Evolutionary conservation across 2,888 invertebrate species (phyloP), one percentile per base, ranked within the genome.

Genomic region (Synanthedon tipuliformis): DNA sequence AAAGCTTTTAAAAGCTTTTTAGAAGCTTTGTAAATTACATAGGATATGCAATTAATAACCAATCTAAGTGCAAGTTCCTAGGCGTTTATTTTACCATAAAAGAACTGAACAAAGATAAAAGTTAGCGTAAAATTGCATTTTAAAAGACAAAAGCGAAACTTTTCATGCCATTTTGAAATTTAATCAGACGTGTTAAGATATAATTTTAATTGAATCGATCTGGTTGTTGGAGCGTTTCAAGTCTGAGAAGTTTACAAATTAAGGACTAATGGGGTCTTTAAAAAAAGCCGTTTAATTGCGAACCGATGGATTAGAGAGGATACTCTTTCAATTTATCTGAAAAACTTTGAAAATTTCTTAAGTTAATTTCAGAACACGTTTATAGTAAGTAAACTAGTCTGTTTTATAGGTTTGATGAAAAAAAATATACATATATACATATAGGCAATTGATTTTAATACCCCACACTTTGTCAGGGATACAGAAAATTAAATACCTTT

Each of bases 251-350:
- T 54, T 61, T 60, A 61, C 65, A 63, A 66, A 66, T 66, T 64
- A 66, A 64, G 57, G 62, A 59, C 61, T 66, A 66, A 66, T 66
- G 64, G 64, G 63, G 62, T 59, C 61, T 64, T 63, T 66, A 62
- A 65, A 65, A 50, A 65, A 62, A 61, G 10, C 34, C 59, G 58
- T 59, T 63, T 63, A 62, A 64, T 61, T 64, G 61, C 57, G 52
- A 51, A 40, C 16, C 53, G 58, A 56, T 53, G 55, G 59, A 51
- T 55, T 58, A 49, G 16, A 49, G 23, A 16, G 16, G 49, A 49
- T 18, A 34, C 27, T 7, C 10, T 8, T 34, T 34, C 7, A 8
- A 34, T 34, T 34, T 10, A 34, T 34, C 10, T 34, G 3, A 23
- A 5, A 23, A 23, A 5, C 5, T 23, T 1, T 23, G 23, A 23